Percentiles rank a stretch among this genome's conserved stretches.
These are phyloP conservation scores for Mastomys natalensis DNA, from an alignment of 2,113 vertebrate genomes.

Conservation along the genomic window DNA sequence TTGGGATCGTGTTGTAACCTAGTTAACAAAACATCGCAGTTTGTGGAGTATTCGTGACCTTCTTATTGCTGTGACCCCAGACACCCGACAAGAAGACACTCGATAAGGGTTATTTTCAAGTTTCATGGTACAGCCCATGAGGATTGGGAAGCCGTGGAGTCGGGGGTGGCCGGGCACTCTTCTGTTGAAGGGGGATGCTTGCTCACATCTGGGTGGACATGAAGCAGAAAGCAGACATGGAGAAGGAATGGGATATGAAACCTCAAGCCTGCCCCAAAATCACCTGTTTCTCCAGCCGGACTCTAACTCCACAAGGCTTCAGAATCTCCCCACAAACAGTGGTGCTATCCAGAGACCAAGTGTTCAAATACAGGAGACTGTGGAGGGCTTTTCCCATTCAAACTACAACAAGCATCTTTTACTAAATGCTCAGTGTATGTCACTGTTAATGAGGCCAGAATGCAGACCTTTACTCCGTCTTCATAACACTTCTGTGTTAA, in stretches of 20 bases:
- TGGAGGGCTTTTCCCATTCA: background rate
- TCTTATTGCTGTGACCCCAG: background rate
- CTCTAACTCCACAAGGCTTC: background rate
- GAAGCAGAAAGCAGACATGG: background rate
- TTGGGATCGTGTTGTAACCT: background rate
- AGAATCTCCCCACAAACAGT: background rate
- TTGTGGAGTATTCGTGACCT: background rate
- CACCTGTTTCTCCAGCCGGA: background rate
- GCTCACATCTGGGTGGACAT: background rate
- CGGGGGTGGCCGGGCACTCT: background rate
- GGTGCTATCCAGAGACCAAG: no score
- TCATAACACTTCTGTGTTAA: background rate
- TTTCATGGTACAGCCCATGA: background rate
- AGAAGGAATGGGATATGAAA: background rate
- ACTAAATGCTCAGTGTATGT: background rate
- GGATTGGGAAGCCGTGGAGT: background rate
- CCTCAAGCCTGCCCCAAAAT: rapidly evolving
- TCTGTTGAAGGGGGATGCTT: background rate
- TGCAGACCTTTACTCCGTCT: background rate
- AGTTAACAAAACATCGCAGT: background rate
- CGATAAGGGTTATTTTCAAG: background rate
- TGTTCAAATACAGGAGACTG: background rate
- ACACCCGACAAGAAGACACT: background rate
- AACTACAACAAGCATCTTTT: background rate
- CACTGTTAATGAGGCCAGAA: background rate